Evolutionary conservation across 2,113 vertebrate species (phyloP).

Genomic region (Petromus typicus): DNA sequence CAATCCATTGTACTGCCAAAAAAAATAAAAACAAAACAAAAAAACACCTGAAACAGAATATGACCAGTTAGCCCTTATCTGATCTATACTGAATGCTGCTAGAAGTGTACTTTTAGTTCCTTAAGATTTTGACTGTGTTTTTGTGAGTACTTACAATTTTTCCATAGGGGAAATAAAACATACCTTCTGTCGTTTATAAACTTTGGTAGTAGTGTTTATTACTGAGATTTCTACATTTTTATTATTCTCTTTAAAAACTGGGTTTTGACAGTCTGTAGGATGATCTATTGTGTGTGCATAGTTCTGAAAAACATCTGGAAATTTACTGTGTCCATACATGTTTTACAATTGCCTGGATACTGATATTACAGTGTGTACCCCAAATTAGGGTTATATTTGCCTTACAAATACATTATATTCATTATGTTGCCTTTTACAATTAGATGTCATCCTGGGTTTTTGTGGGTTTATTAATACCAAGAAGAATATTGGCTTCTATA

Average conservation of each 20-base stretch:
- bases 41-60: too few relatives aligned
- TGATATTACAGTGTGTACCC: neutral
- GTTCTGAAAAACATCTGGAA: neutral
- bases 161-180: neutral
- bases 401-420: neutral
- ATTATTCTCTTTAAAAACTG: neutral
- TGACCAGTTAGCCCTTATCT: neutral
- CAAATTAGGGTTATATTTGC: neutral
- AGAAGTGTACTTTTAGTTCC: neutral
- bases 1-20: too few relatives aligned
- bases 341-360: neutral
- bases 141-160: neutral
- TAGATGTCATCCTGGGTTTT: neutral
- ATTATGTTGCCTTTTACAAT: too few relatives aligned
- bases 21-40: too few relatives aligned
- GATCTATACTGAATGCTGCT: neutral
- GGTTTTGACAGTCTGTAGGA: neutral
- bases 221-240: neutral
- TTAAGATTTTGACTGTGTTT: neutral
- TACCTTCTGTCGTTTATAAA: neutral
- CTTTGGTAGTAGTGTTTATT: neutral
- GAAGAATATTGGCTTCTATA: neutral
- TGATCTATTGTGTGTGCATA: neutral
- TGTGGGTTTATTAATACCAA: neutral
- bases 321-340: neutral